Evolutionary conservation across 2,888 invertebrate species (phyloP), one percentile per base, ranked within the genome.

Genomic region (Aproaerema taeniolella): DNA sequence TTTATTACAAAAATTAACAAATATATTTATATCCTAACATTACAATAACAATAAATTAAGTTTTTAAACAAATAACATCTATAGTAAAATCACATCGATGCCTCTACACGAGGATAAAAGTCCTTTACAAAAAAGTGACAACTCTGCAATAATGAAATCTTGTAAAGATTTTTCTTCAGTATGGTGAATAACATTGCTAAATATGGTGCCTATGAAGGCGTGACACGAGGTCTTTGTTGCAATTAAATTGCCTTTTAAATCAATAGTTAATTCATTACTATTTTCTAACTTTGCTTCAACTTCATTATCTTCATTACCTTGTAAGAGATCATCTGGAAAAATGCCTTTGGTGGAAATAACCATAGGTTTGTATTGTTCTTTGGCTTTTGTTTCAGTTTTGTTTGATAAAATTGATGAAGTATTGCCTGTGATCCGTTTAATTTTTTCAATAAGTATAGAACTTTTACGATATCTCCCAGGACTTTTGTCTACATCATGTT

Each of bases 51-150:
- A 41, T 41, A 43, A 51, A 57, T 53, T 43, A 54, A 50, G 50
- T 55, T 49, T 50, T 47, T 55, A 50, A 42, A 52, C 31, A 49
- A 37, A 55, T 37, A 58, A 46, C 49, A 38, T 41, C 53, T 72
- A 81, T 41, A 76, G 46, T 66, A 82, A 72, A 65, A 83, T 74
- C 45, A 85, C 63, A 53, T 85, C 73, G 52, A 83, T 67, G 39
- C 81, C 81, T 46, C 65, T 61, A 61, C 85, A 86, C n/a, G 76
- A 62, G 1, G 75, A 72, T 42, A 83, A 64, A 48, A 70, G 58
- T 41, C 82, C 85, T 45, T 80, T 81, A 71, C 85, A 85, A 76
- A 83, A 85, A 42, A 62, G 42, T 1, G 80, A 71, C 16, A 86
- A 48, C 55, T 86, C 80, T 26, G 67, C 51, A 42, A 77, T 71